Evolutionary conservation across 2,888 invertebrate genomes (phyloP).

Genomic region (Pediacus dermestoides): DNA sequence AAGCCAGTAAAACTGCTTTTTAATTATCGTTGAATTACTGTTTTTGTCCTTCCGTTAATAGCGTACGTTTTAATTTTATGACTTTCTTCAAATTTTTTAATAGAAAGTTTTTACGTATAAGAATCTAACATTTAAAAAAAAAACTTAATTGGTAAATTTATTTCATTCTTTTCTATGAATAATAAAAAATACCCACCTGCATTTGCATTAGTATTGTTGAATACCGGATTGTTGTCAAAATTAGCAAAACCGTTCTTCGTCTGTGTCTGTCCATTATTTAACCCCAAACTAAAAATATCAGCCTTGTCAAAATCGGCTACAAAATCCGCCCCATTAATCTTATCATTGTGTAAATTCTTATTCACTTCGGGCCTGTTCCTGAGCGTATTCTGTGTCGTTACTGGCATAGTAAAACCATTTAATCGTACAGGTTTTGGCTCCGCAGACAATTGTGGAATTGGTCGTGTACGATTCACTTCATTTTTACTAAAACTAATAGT

Average conservation of each 20-base stretch:
- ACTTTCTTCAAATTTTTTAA: too few relatives aligned
- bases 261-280: slow-evolving; percentile 28
- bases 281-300: slow-evolving; percentile 63
- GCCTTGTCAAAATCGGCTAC: slow-evolving; percentile 71
- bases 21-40: too few relatives aligned
- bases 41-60: too few relatives aligned
- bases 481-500: slow-evolving; percentile 22
- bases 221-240: slow-evolving; percentile 70
- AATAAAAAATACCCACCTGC: background rate
- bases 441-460: slow-evolving; percentile 7
- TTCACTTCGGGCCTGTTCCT: slow-evolving; percentile 35
- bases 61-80: too few relatives aligned
- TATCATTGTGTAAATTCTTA: slow-evolving; percentile 20
- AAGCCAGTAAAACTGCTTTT: too few relatives aligned
- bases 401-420: background rate
- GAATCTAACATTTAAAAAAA: too few relatives aligned
- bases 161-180: too few relatives aligned
- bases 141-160: too few relatives aligned
- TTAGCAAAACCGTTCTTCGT: slow-evolving; percentile 57
- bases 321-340: slow-evolving; percentile 45
- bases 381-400: slow-evolving; percentile 17
- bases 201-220: slow-evolving; percentile 49
- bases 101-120: too few relatives aligned
- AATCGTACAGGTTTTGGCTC: background rate
- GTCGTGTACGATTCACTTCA: slow-evolving; percentile 11